These are phyloP conservation scores for Sturnira hondurensis DNA, from an alignment of 2,113 vertebrate genomes.

Conservation along the genomic window DNA sequence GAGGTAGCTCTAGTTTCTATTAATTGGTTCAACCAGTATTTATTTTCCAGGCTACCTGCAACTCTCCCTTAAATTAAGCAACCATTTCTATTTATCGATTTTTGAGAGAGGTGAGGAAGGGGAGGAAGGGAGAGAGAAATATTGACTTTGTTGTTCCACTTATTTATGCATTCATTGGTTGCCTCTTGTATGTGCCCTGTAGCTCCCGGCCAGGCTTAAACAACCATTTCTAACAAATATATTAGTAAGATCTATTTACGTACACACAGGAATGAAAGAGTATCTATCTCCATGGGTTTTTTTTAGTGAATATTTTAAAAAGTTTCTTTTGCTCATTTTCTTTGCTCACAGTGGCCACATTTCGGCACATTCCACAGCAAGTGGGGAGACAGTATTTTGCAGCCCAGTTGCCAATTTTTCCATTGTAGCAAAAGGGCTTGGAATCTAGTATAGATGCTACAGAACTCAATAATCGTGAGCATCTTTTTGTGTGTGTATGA, in stretches of 20 bases:
- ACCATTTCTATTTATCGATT: neutral
- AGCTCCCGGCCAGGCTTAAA: neutral
- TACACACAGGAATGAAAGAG: neutral
- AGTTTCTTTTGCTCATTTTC: neutral
- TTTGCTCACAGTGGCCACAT: neutral
- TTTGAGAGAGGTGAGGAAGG: too few species aligned
- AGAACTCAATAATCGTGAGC: neutral
- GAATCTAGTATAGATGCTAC: neutral
- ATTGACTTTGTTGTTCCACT: too few species aligned
- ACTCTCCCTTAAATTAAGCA: neutral
- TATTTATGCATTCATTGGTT: too few species aligned
- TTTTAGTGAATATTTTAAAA: conserved; percentile 9
- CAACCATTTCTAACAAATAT: neutral
- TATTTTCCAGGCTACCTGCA: neutral
- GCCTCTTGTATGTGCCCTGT: too few species aligned
- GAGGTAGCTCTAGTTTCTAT: neutral
- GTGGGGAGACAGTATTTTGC: neutral
- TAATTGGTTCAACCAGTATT: neutral
- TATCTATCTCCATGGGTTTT: neutral
- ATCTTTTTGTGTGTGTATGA: neutral
- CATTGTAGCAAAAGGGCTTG: neutral
- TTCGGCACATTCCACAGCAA: neutral
- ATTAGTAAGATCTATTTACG: neutral
- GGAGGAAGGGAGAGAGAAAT: too few species aligned
- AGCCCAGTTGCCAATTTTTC: neutral